Conservation (phyloP, 2,888 invertebrate species). For the Nowickia ferox region DNA sequence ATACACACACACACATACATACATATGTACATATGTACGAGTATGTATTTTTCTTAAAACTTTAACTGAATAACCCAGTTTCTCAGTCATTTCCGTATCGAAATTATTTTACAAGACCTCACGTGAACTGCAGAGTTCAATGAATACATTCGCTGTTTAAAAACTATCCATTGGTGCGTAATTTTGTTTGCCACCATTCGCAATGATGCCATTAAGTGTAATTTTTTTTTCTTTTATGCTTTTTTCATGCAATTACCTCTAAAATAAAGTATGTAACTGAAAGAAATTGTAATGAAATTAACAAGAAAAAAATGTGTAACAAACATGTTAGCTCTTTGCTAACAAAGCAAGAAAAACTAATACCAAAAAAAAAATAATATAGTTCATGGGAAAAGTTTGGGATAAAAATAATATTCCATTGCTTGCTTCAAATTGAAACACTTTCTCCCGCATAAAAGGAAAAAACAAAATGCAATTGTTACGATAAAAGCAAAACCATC, state of each 20-base stretch:
- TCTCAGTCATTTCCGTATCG: slow-evolving; percentile 1
- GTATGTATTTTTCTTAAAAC: not conserved
- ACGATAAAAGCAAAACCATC: slow-evolving; percentile 42
- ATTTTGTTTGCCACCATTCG: slow-evolving; percentile 11
- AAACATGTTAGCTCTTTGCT: slow-evolving; percentile 46
- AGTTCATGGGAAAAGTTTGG: slow-evolving; percentile 59
- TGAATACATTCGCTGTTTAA: slow-evolving; percentile 20
- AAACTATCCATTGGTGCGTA: not conserved
- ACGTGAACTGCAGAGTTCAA: slow-evolving; percentile 38
- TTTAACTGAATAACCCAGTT: slow-evolving; percentile 36
- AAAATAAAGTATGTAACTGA: slow-evolving; percentile 34
- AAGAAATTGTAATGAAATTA: slow-evolving; percentile 44
- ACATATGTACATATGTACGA: too few relatives aligned
- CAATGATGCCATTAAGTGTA: slow-evolving; percentile 21
- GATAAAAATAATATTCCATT: slow-evolving; percentile 31
- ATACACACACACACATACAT: too few relatives aligned
- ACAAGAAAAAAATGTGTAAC: slow-evolving; percentile 38
- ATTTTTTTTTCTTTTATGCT: slow-evolving; percentile 1
- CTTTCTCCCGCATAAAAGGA: slow-evolving; percentile 66
- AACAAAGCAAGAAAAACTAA: slow-evolving; percentile 7
- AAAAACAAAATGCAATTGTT: slow-evolving; percentile 53
- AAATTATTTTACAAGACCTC: slow-evolving; percentile 32
- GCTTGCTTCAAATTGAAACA: slow-evolving; percentile 55
- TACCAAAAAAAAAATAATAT: slow-evolving; percentile 14
- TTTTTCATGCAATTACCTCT: slow-evolving; percentile 31